Base-by-base conservation (phyloP, 1,140 invertebrate genomes). In the Pseudobourletiella spinata region DNA sequence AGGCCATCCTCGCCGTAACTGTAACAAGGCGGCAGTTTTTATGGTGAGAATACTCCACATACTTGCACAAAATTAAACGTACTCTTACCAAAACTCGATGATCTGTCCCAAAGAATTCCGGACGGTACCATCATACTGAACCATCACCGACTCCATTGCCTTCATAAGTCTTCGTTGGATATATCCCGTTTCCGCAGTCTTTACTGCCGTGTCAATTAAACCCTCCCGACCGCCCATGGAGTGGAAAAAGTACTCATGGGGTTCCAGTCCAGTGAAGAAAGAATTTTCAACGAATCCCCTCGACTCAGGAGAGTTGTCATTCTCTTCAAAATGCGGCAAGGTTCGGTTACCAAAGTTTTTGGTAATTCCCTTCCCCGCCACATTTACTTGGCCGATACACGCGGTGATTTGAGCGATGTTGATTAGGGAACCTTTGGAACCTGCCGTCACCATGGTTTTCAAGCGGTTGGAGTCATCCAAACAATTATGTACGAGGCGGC, bases 121-220 rank as follows among this genome's bases (percentile, higher is more conserved):
- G 1, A 96, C 90, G 0, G 94, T 97, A 14, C 94, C 93, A 72
- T 98, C 94, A 71, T 98, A 98, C 73, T 94, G 90, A 2, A 98
- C 92, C 96, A 99, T 99, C 32, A 98, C 94, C 73, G 91, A 95
- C 79, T 99, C 97, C 97, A 99, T 99, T 85, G 97, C 97, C 78
- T 99, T 99, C 76, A 99, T 99, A 28, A 99, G 78, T 83, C 97
- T 91, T 77, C 97, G 86, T 76, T 99, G 97, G 74, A 99, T 99
- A 74, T 99, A 99, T 71, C 86, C 95, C 71, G 95, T 99, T 84
- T 99, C 97, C 43, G 97, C 96, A 70, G 97, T 99, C 78, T 99
- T 99, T 24, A 99, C 96, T 76, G 97, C 96, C 66, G 97, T 99
- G 94, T 99, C 97, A 76, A 99, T 99, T 63, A 99, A 85, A 89